These are phyloP conservation scores for Psephotus haematonotus DNA, from an alignment of 2,113 vertebrate genomes.

Conservation along the genomic window DNA sequence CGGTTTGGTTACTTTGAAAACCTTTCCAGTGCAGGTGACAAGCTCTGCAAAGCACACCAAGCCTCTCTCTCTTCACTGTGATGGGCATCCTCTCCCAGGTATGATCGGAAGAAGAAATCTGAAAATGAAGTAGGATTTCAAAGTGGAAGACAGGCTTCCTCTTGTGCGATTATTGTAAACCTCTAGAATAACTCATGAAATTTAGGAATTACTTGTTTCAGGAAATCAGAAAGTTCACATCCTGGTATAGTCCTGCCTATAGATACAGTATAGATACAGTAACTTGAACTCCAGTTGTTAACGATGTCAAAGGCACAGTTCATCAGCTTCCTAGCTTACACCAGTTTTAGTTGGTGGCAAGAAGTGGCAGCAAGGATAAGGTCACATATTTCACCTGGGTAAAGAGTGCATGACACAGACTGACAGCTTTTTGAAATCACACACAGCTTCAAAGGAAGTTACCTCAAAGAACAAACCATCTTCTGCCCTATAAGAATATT, in stretches of 20 bases:
- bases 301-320: neutral
- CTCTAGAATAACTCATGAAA: neutral
- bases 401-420: neutral
- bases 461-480: neutral
- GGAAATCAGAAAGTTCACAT: neutral
- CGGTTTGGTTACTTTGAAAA: neutral
- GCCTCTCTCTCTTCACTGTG: neutral
- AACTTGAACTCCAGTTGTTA: neutral
- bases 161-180: neutral
- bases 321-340: neutral
- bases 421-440: neutral
- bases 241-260: neutral
- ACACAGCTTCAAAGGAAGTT: neutral
- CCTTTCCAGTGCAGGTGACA: neutral
- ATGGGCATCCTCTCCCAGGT: neutral
- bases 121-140: neutral
- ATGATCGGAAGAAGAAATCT: neutral
- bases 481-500: neutral
- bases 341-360: neutral
- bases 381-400: neutral
- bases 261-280: neutral
- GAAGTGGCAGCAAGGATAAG: neutral
- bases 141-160: neutral
- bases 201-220: neutral
- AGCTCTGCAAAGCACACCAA: neutral